These are phyloP conservation scores for Venturia canescens DNA, from an alignment of 1,140 invertebrate genomes.

Conservation along the genomic window DNA sequence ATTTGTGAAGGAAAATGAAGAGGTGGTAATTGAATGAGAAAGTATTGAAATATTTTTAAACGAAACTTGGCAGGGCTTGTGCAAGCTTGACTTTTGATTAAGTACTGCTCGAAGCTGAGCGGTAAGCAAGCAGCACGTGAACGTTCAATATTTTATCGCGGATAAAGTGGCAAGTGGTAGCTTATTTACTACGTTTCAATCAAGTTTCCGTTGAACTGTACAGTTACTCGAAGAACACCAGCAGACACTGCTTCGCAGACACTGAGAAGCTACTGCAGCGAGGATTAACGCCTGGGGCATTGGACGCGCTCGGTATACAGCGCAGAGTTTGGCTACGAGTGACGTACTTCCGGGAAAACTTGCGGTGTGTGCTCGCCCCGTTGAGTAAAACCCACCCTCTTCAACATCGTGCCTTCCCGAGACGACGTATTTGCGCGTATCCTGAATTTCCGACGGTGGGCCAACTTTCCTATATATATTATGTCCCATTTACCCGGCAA, in stretches of 20 bases:
- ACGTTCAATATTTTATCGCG: neutral
- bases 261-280: neutral
- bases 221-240: neutral
- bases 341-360: conserved; percentile 11
- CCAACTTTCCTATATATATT: conserved; percentile 10
- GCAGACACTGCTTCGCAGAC: conserved; percentile 8
- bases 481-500: conserved; percentile 17
- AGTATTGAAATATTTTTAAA: too few relatives aligned
- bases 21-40: too few relatives aligned
- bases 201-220: neutral
- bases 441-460: neutral
- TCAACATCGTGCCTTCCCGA: neutral
- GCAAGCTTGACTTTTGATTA: too few relatives aligned
- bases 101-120: too few relatives aligned
- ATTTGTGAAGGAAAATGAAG: too few relatives aligned
- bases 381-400: conserved; percentile 20
- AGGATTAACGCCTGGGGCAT: conserved; percentile 13
- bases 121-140: too few relatives aligned
- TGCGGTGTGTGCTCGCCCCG: conserved; percentile 11
- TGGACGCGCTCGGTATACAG: neutral
- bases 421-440: conserved; percentile 19
- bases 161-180: neutral
- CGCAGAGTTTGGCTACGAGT: conserved; percentile 3
- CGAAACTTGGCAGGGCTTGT: too few relatives aligned
- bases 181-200: conserved; percentile 12